Conservation (phyloP, 2,888 invertebrate genomes). For the Pteria penguin region DNA sequence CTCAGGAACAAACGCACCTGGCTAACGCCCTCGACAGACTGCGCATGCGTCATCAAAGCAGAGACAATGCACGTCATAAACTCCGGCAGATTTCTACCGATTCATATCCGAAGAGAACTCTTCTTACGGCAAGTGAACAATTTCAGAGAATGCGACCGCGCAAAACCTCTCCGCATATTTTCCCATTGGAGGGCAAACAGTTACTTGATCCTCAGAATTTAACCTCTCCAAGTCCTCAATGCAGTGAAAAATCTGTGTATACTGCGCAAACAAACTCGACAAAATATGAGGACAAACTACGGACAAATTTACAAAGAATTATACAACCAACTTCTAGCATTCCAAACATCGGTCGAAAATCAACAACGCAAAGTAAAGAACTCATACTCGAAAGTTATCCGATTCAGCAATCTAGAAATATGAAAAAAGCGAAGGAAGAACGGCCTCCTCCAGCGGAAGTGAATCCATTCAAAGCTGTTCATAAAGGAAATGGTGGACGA, state of each 20-base stretch:
- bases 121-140: slow-evolving; percentile 66
- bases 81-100: not conserved
- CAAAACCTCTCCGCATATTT: slow-evolving; percentile 56
- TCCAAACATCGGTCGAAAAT: slow-evolving; percentile 60
- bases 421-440: not conserved
- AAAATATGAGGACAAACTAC: slow-evolving; percentile 60
- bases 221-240: slow-evolving; percentile 31
- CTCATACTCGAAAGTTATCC: slow-evolving; percentile 56
- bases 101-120: slow-evolving; percentile 39
- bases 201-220: slow-evolving; percentile 55
- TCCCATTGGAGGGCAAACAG: slow-evolving; percentile 67
- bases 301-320: slow-evolving; percentile 61
- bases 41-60: slow-evolving; percentile 57
- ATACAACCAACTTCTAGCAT: slow-evolving; percentile 63
- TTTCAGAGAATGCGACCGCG: slow-evolving; percentile 67
- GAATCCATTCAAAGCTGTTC: slow-evolving; percentile 50
- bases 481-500: slow-evolving; percentile 46
- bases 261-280: slow-evolving; percentile 10
- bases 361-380: slow-evolving; percentile 44
- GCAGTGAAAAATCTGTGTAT: slow-evolving; percentile 25
- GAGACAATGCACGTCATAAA: slow-evolving; percentile 18
- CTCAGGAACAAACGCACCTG: slow-evolving; percentile 66
- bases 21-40: slow-evolving; percentile 69
- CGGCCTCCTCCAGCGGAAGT: slow-evolving; percentile 26
- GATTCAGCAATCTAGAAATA: slow-evolving; percentile 33